phyloP scores from a whole-genome alignment of 2,797 vertebrate species.

The Esox lucius region DNA sequence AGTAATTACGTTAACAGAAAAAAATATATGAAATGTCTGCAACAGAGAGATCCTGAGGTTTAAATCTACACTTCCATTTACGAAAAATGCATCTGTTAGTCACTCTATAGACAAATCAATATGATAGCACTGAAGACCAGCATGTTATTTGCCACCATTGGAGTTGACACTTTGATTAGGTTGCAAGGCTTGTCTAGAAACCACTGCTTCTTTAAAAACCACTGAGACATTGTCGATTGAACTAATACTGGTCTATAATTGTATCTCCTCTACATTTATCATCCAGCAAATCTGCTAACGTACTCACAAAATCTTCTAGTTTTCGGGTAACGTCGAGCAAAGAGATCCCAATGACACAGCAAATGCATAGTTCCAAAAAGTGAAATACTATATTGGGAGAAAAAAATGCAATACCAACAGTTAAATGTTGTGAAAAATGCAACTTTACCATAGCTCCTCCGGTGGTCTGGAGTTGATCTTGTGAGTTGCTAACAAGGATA shows the following conservation, averaged over 20 bases:
- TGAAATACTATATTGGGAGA: not conserved
- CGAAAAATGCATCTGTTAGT: not conserved
- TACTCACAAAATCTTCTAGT: not conserved
- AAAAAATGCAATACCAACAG: not conserved
- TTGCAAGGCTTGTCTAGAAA: not conserved
- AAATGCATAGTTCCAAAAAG: not conserved
- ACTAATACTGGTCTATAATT: conserved; percentile 28
- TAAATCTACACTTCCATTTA: too few species aligned
- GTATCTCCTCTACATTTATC: conserved; percentile 39
- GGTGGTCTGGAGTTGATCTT: conserved; percentile 5
- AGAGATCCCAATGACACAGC: not conserved
- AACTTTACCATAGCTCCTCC: conserved; percentile 29
- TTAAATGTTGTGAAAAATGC: not conserved
- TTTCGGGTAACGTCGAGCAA: not conserved
- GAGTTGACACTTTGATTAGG: not conserved
- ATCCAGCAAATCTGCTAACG: conserved; percentile 15
- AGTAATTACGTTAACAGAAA: too few species aligned
- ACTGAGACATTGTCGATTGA: not conserved
- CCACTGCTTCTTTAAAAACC: conserved; percentile 21
- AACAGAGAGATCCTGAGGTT: too few species aligned
- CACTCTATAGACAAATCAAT: not conserved
- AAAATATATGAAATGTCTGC: too few species aligned
- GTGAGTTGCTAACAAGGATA: conserved; percentile 77
- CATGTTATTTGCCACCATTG: not conserved
- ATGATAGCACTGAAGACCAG: not conserved